These are phyloP conservation scores for Lophura nycthemera DNA, from an alignment of 2,113 vertebrate species.

Conservation along the genomic window DNA sequence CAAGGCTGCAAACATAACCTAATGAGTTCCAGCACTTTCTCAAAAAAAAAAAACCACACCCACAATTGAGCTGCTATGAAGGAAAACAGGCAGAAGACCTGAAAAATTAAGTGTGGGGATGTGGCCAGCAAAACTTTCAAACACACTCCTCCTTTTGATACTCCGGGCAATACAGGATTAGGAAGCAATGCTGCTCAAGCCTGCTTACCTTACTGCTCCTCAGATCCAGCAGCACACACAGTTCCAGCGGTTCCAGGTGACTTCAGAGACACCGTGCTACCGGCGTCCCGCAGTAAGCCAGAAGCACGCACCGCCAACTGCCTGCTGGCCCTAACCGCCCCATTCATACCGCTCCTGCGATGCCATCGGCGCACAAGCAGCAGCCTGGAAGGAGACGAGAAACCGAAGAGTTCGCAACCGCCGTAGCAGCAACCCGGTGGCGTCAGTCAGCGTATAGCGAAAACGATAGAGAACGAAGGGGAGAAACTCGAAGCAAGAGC, in stretches of 20 bases:
- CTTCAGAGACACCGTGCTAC: not conserved
- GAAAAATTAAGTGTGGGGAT: not conserved
- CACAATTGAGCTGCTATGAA: not conserved
- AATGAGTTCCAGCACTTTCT: not conserved
- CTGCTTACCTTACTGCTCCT: slow-evolving; percentile 14
- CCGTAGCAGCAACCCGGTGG: not conserved
- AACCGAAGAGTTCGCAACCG: accelerated
- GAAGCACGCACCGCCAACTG: not conserved
- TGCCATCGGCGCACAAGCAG: not conserved
- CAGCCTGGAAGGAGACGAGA: not conserved
- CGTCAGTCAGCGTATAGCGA: too few species aligned
- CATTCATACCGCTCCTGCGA: slow-evolving; percentile 30
- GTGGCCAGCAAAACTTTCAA: not conserved
- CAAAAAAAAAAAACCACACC: not conserved
- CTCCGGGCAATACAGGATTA: accelerated
- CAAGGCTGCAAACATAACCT: not conserved
- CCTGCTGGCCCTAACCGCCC: not conserved
- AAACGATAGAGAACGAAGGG: accelerated
- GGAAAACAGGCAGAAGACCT: not conserved
- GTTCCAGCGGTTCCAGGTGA: not conserved
- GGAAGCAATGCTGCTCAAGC: not conserved
- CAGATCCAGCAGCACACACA: not conserved
- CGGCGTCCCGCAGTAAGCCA: not conserved
- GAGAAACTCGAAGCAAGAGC: accelerated
- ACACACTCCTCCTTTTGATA: not conserved